phyloP scores from a whole-genome alignment of 2,797 vertebrate genomes.

The Champsocephalus esox region DNA sequence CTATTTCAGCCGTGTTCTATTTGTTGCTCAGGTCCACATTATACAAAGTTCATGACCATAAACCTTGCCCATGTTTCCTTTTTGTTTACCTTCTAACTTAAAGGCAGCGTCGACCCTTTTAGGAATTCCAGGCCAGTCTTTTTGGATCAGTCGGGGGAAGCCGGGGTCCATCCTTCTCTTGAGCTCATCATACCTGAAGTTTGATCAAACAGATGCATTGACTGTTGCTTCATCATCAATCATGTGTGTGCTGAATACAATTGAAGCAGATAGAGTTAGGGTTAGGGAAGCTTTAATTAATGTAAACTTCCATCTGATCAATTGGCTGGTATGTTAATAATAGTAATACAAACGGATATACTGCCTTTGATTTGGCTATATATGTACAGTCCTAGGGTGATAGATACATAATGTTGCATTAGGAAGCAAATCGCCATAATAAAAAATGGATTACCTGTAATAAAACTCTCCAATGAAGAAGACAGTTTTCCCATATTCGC shows the following conservation, averaged over 20 bases:
- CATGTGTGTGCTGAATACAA: neutral
- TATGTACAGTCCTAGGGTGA: too few relatives aligned
- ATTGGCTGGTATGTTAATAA: neutral
- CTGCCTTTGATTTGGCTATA: neutral
- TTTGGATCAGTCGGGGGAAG: slow-evolving; percentile 71
- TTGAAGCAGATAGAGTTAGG: neutral
- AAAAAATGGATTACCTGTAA: slow-evolving; percentile 69
- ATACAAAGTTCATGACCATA: slow-evolving; percentile 26
- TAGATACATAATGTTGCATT: neutral
- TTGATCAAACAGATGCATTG: neutral
- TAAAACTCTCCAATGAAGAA: slow-evolving; percentile 77
- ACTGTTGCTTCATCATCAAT: neutral
- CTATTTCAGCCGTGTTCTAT: slow-evolving; percentile 44
- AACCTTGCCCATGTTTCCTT: neutral
- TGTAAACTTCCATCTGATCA: neutral
- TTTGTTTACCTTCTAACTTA: slow-evolving; percentile 66
- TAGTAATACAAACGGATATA: neutral
- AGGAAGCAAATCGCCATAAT: neutral
- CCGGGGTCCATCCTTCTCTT: slow-evolving; percentile 70
- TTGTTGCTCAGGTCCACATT: slow-evolving; percentile 27
- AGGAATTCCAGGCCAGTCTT: slow-evolving; percentile 68
- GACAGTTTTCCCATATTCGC: slow-evolving; percentile 70
- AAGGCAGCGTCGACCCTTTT: slow-evolving; percentile 72
- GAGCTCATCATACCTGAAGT: slow-evolving; percentile 71
- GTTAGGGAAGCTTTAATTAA: neutral